Conservation (phyloP, 2,797 vertebrate genomes). For the Anguilla obscura region DNA sequence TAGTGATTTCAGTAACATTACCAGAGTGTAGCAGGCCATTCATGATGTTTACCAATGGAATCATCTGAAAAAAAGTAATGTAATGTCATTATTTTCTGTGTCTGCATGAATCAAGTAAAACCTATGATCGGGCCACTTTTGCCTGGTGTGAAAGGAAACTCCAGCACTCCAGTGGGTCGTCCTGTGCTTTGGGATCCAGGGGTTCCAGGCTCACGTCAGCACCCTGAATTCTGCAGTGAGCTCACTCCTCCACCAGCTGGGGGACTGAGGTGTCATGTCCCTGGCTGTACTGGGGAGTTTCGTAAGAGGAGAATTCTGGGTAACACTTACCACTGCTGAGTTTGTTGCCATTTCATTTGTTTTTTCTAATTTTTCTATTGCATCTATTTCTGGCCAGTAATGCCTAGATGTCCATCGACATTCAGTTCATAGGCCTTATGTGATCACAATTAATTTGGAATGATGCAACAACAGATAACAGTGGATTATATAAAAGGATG, state of each 20-base stretch:
- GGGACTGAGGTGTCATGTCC: not conserved
- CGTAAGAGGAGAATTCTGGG: not conserved
- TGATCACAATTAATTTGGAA: too few species aligned
- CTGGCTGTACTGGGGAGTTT: not conserved
- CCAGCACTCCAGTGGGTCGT: not conserved
- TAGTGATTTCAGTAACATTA: not conserved
- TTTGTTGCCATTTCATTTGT: not conserved
- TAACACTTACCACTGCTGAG: not conserved
- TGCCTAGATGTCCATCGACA: not conserved
- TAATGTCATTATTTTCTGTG: not conserved
- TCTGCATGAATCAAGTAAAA: not conserved
- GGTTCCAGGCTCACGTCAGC: constrained; percentile 32
- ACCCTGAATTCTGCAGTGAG: constrained; percentile 3
- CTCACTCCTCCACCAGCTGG: constrained; percentile 24
- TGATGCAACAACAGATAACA: too few species aligned
- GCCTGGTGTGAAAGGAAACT: not conserved
- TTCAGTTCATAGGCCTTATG: too few species aligned
- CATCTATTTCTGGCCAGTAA: not conserved
- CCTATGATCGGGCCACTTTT: not conserved
- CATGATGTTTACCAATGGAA: not conserved
- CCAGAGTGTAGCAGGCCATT: not conserved
- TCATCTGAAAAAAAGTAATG: not conserved
- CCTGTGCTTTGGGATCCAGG: constrained; percentile 5
- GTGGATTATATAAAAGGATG: too few species aligned
- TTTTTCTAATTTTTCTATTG: not conserved